Evolutionary conservation across 2,888 invertebrate species (phyloP).

Genomic region (Heliconius ismenius): DNA sequence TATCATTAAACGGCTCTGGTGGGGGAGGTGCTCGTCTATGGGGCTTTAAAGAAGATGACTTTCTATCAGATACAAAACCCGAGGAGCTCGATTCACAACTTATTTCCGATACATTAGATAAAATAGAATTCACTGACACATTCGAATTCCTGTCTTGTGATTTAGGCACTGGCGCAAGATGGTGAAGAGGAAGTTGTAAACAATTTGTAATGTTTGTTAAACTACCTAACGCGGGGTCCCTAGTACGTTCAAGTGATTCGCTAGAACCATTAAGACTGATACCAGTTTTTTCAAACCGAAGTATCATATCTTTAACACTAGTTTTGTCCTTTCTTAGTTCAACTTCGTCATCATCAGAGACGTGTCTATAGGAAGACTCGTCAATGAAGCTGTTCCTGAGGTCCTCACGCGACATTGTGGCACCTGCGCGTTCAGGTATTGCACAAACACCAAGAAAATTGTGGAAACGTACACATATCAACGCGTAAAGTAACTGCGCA

Average conservation of each 20-base stretch:
- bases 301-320: slow-evolving; percentile 73
- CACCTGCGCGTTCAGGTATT: slow-evolving; percentile 56
- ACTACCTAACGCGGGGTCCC: slow-evolving; percentile 65
- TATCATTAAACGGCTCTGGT: slow-evolving; percentile 68
- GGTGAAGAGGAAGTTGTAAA: slow-evolving; percentile 68
- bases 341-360: slow-evolving; percentile 68
- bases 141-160: slow-evolving; percentile 75
- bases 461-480: slow-evolving; percentile 69
- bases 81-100: slow-evolving; percentile 78
- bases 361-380: slow-evolving; percentile 58
- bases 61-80: slow-evolving; percentile 75
- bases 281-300: slow-evolving; percentile 71
- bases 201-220: slow-evolving; percentile 73
- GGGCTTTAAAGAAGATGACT: slow-evolving; percentile 63
- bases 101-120: slow-evolving; percentile 74
- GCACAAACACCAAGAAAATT: slow-evolving; percentile 62
- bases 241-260: slow-evolving; percentile 68
- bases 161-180: slow-evolving; percentile 65
- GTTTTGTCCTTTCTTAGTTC: slow-evolving; percentile 66
- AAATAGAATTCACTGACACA: slow-evolving; percentile 76
- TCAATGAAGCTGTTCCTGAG: slow-evolving; percentile 61
- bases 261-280: slow-evolving; percentile 61
- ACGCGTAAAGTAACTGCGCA: slow-evolving; percentile 59
- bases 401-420: slow-evolving; percentile 74
- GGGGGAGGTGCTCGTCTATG: slow-evolving; percentile 77